phyloP scores from a whole-genome alignment of 2,797 vertebrate species.

The Lacerta viridis region DNA sequence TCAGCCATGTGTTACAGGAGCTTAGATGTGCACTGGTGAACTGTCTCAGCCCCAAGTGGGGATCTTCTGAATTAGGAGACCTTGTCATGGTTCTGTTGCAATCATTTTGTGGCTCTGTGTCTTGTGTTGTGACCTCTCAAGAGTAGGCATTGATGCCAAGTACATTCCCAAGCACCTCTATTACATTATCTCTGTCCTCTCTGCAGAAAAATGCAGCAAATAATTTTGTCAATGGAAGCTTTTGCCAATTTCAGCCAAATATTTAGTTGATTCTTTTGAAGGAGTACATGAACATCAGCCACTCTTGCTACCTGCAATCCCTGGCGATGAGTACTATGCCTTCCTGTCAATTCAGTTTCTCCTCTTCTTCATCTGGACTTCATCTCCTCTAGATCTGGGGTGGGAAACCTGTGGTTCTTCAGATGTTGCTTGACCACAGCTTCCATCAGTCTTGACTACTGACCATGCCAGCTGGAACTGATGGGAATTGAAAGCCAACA shows the following conservation, averaged over 20 bases:
- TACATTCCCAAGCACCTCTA: not conserved
- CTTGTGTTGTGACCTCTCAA: not conserved
- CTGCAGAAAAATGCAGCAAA: not conserved
- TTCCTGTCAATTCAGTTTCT: not conserved
- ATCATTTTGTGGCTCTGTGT: not conserved
- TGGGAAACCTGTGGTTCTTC: too few relatives aligned
- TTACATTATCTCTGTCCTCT: not conserved
- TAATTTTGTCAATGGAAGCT: accelerated
- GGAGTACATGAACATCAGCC: not conserved
- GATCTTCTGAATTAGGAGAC: not conserved
- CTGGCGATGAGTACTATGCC: not conserved
- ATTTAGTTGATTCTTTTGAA: not conserved
- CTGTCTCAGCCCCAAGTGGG: not conserved
- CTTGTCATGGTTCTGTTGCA: constrained; percentile 3
- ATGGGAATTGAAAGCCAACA: too few relatives aligned
- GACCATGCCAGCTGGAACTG: too few relatives aligned
- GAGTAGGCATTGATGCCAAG: not conserved
- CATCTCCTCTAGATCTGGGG: not conserved
- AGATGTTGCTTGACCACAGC: too few relatives aligned
- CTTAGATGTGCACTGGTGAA: not conserved
- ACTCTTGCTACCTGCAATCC: too few relatives aligned
- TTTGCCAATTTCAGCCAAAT: not conserved
- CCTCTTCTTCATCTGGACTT: not conserved
- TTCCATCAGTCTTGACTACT: too few relatives aligned
- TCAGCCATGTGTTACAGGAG: not conserved